phyloP scores from a whole-genome alignment of 1,140 invertebrate genomes.

The Copidosoma floridanum region DNA sequence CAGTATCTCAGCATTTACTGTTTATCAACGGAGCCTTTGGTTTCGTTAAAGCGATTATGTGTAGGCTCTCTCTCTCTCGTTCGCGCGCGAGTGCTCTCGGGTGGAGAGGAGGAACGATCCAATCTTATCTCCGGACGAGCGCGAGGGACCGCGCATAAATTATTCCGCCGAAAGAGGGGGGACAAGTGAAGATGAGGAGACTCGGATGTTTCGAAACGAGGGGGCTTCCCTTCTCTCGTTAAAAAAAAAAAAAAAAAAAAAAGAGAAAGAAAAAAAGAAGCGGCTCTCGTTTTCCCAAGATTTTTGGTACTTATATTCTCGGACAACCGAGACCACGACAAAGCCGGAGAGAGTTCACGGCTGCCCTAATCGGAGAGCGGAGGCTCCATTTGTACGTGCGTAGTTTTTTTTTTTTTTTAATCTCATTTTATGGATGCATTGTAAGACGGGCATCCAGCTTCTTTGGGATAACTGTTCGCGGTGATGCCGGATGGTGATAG shows the following conservation, averaged over 20 bases:
- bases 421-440: no score
- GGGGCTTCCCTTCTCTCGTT: no score
- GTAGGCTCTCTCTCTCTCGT: constrained; percentile 25
- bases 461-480: no score
- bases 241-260: constrained; percentile 7
- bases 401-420: constrained; percentile 1
- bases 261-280: background rate
- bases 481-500: no score
- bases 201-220: constrained; percentile 18
- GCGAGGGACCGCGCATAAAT: constrained; percentile 18
- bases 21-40: constrained; percentile 27
- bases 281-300: constrained; percentile 7
- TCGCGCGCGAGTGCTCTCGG: constrained; percentile 7
- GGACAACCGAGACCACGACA: no score
- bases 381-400: no score
- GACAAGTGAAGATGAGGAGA: background rate
- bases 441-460: no score
- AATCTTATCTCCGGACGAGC: constrained; percentile 23
- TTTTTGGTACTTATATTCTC: no score
- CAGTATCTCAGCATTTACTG: constrained; percentile 27
- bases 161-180: background rate
- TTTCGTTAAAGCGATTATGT: constrained; percentile 27
- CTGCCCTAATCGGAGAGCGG: constrained; percentile 44
- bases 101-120: background rate
- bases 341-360: no score